Evolutionary conservation across 2,888 invertebrate species (phyloP), one percentile per base, ranked within the genome.

Genomic region (Apamea anceps): DNA sequence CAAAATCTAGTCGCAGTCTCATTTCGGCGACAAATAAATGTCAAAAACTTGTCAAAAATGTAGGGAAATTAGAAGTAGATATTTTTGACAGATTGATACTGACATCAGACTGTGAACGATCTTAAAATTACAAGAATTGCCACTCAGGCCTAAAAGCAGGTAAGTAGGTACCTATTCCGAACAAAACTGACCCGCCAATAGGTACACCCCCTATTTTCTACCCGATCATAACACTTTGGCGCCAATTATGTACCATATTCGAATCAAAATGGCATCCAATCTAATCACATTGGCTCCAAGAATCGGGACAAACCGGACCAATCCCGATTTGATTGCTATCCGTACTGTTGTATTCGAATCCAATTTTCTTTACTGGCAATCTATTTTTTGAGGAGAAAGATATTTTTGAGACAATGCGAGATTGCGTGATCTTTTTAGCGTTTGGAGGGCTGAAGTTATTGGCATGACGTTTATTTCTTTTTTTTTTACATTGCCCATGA

Each of bases 291-390:
- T 81, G 89, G 77, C 76, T 90, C 77, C 70, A 82, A 75, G 82
- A 88, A 75, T 77, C 77, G 78, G 76, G 80, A 82, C 80, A 78
- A 84, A 75, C 77, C 68, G 79, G 80, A 80, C 87, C 87, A 77
- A 88, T 89, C 77, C 75, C 67, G 85, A 80, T 87, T 85, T 87
- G 88, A 88, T 88, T 86, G 90, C 85, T 77, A 82, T 79, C 88
- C 80, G 79, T 72, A 83, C 84, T 86, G 87, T 88, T 88, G 88
- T 88, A 87, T 89, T 78, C 81, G 77, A 84, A 90, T 89, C 89
- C 89, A 89, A 89, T 89, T 90, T 90, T 81, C 90, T 90, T 89
- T 89, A 89, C 83, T 77, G 85, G 73, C 81, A 42, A 77, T 87
- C 74, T 90, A 87, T 82, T 82, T 85, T 88, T 88, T 68, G 80